Percentiles rank a stretch among this genome's conserved stretches.
These are phyloP conservation scores for Tiliacea citrago DNA, from an alignment of 2,888 invertebrate species.

Conservation along the genomic window DNA sequence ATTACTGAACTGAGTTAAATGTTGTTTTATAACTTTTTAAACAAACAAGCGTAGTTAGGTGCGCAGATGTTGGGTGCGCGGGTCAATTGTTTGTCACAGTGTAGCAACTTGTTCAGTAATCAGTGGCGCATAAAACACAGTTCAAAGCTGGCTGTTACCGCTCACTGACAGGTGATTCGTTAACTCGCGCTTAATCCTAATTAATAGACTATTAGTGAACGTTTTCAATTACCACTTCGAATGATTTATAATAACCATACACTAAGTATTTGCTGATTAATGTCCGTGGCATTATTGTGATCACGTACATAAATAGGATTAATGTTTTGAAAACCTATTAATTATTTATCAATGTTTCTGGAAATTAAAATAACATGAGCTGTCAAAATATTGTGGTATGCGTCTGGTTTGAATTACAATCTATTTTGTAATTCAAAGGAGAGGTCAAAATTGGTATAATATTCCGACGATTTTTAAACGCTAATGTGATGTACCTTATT, in stretches of 20 bases:
- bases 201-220: slow-evolving; percentile 87
- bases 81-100: slow-evolving; percentile 64
- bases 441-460: too few species aligned
- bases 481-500: too few species aligned
- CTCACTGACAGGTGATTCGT: slow-evolving; percentile 81
- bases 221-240: slow-evolving; percentile 86
- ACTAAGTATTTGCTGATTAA: slow-evolving; percentile 78
- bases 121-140: slow-evolving; percentile 63
- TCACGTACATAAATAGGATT: slow-evolving; percentile 74
- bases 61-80: slow-evolving; percentile 40
- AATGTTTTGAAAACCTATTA: slow-evolving; percentile 68
- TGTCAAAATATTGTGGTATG: slow-evolving; percentile 49
- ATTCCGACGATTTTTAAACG: too few species aligned
- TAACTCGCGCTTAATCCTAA: slow-evolving; percentile 85
- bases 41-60: slow-evolving; percentile 32
- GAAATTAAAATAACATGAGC: slow-evolving; percentile 55
- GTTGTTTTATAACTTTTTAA: slow-evolving; percentile 50
- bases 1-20: slow-evolving; percentile 42
- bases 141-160: slow-evolving; percentile 73
- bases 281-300: slow-evolving; percentile 75
- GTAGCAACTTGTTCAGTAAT: slow-evolving; percentile 58
- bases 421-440: slow-evolving; percentile 54
- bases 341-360: slow-evolving; percentile 54
- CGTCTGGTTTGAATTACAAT: slow-evolving; percentile 41
- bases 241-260: slow-evolving; percentile 81